Percentiles rank a stretch among this genome's conserved stretches.
These are phyloP conservation scores for Columba livia DNA, from an alignment of 2,113 vertebrate species.

Conservation along the genomic window DNA sequence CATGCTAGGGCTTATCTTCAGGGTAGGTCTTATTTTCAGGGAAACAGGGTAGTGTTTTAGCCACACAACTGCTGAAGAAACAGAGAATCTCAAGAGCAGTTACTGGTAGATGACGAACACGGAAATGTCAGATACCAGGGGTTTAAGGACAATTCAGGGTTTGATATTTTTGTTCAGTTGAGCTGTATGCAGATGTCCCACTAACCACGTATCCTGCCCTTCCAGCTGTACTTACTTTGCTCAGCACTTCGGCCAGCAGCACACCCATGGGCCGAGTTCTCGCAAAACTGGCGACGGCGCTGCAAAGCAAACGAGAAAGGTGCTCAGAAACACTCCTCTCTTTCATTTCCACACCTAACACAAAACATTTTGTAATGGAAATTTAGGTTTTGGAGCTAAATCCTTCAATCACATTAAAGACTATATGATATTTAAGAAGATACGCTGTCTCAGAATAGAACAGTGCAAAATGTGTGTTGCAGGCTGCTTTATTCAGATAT, in stretches of 20 bases:
- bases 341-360: neutral
- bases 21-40: no score
- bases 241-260: conserved; percentile 78
- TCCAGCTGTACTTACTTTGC: conserved; percentile 81
- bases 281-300: conserved; percentile 69
- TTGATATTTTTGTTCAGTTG: neutral
- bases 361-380: neutral
- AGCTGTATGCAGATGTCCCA: neutral
- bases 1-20: no score
- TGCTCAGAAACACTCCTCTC: neutral
- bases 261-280: conserved; percentile 80
- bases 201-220: rapidly evolving
- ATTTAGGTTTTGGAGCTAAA: neutral
- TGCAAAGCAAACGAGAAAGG: conserved; percentile 69
- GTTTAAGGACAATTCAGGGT: neutral
- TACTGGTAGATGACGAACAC: neutral
- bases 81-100: neutral
- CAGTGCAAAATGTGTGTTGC: neutral
- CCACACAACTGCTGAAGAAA: neutral
- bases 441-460: neutral
- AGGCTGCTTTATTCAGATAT: neutral
- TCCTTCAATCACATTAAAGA: neutral
- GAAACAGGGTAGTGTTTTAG: neutral
- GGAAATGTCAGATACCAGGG: neutral
- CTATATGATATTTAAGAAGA: neutral